Conservation (phyloP, 2,888 invertebrate genomes). For the Chymomyza caudatula region DNA sequence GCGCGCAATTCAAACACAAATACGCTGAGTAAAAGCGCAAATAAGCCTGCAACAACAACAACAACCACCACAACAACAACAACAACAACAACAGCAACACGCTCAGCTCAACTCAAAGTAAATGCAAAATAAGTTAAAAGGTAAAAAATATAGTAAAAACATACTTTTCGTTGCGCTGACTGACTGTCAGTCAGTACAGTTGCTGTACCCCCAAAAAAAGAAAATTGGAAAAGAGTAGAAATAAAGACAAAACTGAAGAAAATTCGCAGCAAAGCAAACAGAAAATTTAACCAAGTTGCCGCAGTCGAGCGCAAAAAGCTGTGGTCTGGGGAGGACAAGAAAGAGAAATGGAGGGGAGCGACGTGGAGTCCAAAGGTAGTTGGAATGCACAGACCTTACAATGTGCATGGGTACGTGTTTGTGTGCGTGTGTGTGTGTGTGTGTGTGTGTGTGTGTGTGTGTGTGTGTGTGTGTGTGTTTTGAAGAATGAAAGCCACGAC, state of each 20-base stretch:
- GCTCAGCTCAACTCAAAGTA: not conserved
- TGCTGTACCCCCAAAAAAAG: not conserved
- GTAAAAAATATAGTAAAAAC: not conserved
- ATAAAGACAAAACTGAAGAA: constrained; percentile 26
- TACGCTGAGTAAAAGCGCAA: constrained; percentile 49
- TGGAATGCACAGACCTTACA: constrained; percentile 2
- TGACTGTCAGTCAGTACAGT: too few relatives aligned
- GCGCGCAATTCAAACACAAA: constrained; percentile 29
- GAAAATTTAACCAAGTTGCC: constrained; percentile 51
- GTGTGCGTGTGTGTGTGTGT: constrained; percentile 22
- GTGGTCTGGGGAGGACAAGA: constrained; percentile 2
- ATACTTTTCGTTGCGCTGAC: too few relatives aligned
- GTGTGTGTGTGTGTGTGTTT: constrained; percentile 9
- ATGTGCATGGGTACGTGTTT: constrained; percentile 3
- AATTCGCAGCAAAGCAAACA: constrained; percentile 65
- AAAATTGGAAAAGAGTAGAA: not conserved
- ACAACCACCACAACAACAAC: not conserved
- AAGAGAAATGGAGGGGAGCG: constrained; percentile 23
- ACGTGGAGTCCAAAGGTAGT: not conserved
- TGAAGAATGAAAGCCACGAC: constrained; percentile 64
- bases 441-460: constrained; percentile 13
- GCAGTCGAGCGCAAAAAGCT: not conserved
- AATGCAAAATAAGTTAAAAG: constrained; percentile 4
- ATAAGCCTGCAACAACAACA: constrained; percentile 48
- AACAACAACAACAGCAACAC: not conserved